Conservation (phyloP, 2,888 invertebrate species). For the Trichogramma dendrolimi region DNA sequence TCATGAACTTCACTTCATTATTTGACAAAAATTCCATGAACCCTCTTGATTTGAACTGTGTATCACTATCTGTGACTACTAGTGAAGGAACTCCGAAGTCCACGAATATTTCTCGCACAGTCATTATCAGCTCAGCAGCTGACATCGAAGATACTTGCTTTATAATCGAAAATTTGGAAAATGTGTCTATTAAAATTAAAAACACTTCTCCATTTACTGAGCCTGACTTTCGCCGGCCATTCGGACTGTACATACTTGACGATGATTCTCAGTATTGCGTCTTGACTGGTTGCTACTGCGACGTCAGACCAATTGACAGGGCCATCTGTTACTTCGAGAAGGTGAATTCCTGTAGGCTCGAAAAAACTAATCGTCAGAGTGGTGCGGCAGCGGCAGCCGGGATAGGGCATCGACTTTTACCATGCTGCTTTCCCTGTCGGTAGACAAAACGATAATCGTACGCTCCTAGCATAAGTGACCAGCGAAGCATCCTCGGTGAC, state of each 20-base stretch:
- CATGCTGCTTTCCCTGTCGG: conserved; percentile 3
- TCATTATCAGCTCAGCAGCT: no score
- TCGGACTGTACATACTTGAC: no score
- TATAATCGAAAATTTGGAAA: no score
- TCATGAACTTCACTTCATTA: no score
- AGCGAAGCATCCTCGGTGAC: conserved; percentile 18
- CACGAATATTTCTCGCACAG: no score
- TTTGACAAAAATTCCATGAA: no score
- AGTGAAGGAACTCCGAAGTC: no score
- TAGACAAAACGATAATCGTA: conserved; percentile 18
- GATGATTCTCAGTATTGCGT: not conserved
- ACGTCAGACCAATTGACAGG: not conserved
- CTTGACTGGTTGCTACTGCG: not conserved
- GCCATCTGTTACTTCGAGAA: not conserved
- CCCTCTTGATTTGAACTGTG: no score
- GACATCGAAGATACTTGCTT: no score
- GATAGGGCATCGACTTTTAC: conserved; percentile 7
- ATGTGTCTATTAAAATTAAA: no score
- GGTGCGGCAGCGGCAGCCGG: conserved; percentile 41
- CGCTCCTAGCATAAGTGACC: conserved; percentile 8
- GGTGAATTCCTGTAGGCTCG: conserved; percentile 5
- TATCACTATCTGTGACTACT: no score
- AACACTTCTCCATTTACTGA: not conserved
- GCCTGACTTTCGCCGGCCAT: conserved; percentile 3
- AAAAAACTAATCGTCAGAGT: not conserved